Base-by-base conservation (phyloP, 2,797 vertebrate species). In the Acrossocheilus fasciatus region DNA sequence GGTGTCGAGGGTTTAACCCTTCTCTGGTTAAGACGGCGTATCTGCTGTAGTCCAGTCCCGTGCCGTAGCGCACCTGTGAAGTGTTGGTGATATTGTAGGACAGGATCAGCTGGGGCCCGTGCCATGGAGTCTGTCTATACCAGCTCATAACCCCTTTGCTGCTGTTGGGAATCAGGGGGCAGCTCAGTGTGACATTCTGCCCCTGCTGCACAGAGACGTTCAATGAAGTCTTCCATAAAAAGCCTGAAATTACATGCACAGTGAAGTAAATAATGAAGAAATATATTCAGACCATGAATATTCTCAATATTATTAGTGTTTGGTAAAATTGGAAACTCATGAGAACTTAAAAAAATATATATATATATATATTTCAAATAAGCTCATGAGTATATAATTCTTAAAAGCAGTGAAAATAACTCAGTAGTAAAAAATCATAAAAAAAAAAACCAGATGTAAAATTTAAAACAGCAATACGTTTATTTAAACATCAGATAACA, bases 111-210 rank as follows among this genome's bases (percentile, higher is more conserved):
- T 88, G 57, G 4, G 88, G 89, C 6, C 62, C 62, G 34, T 90
- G 50, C 1, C 86, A 84, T 17, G 62, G 59, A 15, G 36, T 75
- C 84, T 92, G 89, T 89, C 81, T 91, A 78, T 92, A 93, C 91
- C 92, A 93, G 82, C 86, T 91, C 66, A 93, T 34, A 4, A 30
- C 20, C 30, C 86, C 81, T 6, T 43, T n/a, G 34, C 68, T 86
- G 50, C 77, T 34, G 8, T 9, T 69, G 50, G 41, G 68, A 18
- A 17, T 81, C 68, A 93, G 87, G 7, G 80, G 88, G 50, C 92
- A 93, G 54, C 52, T 79, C 50, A 93, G 86, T n/a, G 87, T 85
- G 14, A 85, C 87, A 68, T 84, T 90, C 54, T 85, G 84, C 20
- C 92, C 91, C 62, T 62, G 73, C 69, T 82, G 84, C 26, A 92